phyloP scores from a whole-genome alignment of 2,797 vertebrate genomes.

The Lepus oiostolus region DNA sequence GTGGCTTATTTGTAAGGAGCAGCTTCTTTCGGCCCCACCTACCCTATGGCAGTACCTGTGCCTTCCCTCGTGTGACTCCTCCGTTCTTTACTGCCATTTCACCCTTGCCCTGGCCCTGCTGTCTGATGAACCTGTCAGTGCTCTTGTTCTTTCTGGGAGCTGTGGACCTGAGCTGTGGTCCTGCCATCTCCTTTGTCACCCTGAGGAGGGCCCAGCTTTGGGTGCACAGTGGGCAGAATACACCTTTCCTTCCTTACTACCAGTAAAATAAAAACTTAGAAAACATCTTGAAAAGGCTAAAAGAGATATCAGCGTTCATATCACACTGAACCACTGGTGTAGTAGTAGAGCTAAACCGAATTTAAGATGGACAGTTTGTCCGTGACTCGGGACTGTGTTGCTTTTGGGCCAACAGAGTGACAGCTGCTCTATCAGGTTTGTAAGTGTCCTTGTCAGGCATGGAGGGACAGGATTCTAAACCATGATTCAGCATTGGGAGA shows the following conservation, averaged over 20 bases:
- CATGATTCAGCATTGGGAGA: slow-evolving; percentile 56
- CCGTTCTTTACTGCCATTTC: slow-evolving; percentile 74
- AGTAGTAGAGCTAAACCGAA: slow-evolving; percentile 30
- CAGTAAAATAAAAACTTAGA: slow-evolving; percentile 53
- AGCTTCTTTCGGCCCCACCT: not conserved
- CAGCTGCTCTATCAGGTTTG: not conserved
- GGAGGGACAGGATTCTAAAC: not conserved
- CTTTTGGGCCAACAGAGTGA: slow-evolving; percentile 7
- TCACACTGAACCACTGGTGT: slow-evolving; percentile 23
- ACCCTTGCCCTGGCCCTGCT: slow-evolving; percentile 66
- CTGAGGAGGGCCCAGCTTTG: slow-evolving; percentile 41
- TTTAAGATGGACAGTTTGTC: not conserved
- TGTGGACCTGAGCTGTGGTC: too few species aligned
- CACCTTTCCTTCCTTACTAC: slow-evolving; percentile 27
- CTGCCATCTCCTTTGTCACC: not conserved
- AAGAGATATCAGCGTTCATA: slow-evolving; percentile 39
- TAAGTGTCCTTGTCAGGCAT: not conserved
- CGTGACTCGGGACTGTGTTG: slow-evolving; percentile 9
- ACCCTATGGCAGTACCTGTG: not conserved
- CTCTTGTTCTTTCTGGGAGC: not conserved
- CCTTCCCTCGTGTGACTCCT: not conserved
- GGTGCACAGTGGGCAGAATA: slow-evolving; percentile 6
- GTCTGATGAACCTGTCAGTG: slow-evolving; percentile 67
- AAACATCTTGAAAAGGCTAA: slow-evolving; percentile 40
- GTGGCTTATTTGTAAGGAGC: slow-evolving; percentile 82